Percentiles rank a stretch among this genome's conserved stretches.
Evolutionary conservation across 2,113 vertebrate species (phyloP).

Genomic region (Bubalus kerabau): DNA sequence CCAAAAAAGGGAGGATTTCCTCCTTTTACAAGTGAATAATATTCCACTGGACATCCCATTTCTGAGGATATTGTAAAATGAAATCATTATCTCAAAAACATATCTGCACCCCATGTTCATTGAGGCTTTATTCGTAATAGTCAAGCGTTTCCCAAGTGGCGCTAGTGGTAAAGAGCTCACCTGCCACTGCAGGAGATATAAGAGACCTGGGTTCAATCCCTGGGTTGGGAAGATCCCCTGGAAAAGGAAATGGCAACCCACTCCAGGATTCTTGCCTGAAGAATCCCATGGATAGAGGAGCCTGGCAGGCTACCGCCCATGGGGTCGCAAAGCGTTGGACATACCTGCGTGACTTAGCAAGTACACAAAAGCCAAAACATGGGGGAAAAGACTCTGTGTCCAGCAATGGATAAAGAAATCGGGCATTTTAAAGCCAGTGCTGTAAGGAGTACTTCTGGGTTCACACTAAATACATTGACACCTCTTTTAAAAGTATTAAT

Average conservation of each 20-base stretch:
- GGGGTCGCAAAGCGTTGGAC: not conserved
- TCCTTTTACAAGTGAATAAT: not conserved
- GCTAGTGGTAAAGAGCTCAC: not conserved
- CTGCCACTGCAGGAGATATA: not conserved
- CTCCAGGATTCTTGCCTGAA: not conserved
- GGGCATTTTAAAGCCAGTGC: not conserved
- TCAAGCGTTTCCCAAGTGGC: not conserved
- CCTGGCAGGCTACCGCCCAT: not conserved
- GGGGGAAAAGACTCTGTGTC: not conserved
- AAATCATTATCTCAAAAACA: not conserved
- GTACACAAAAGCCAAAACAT: not conserved
- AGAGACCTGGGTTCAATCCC: not conserved
- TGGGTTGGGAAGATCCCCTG: not conserved
- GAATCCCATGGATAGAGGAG: not conserved
- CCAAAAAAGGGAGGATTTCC: not conserved
- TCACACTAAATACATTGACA: not conserved
- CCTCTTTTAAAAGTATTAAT: not conserved
- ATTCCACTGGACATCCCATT: not conserved
- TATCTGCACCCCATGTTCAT: not conserved
- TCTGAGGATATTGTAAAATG: not conserved
- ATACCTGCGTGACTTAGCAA: not conserved
- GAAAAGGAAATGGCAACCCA: not conserved
- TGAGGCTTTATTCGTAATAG: not conserved
- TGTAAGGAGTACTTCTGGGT: not conserved
- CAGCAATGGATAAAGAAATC: not conserved